Evolutionary conservation across 2,888 invertebrate species (phyloP), one percentile per base, ranked within the genome.

Genomic region (Pachydiplax longipennis): DNA sequence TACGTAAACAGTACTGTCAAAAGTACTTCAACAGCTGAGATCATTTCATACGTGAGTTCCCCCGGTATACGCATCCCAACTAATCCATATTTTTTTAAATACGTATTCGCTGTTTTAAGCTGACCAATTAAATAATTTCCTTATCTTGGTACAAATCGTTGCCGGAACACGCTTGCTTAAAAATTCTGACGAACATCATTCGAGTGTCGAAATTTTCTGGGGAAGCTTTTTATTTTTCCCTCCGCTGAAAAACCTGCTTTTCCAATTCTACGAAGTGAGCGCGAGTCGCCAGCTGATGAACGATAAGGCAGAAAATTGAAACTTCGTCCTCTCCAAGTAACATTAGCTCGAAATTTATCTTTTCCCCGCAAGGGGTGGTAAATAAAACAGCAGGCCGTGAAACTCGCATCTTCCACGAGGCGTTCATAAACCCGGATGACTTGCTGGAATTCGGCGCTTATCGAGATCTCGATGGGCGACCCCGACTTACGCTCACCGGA

Each of bases 381-480:
- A 73, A 73, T 73, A 73, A 25, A 73, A 31, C 73, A 73, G 73
- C 25, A 73, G 73, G 31, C 73, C 73, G 73, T 73, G 25, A 73
- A 73, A 73, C 73, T 73, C 73, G 73, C 73, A 73, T 25, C 73
- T 73, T 73, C 73, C 73, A 65, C 65, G 65, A 65, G 22, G 65
- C 25, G 73, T 73, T 73, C 73, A 73, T 73, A 73, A 73, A 73
- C 73, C 61, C 37, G 61, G 61, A 61, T 31, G 87, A 37, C 65
- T 87, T 37, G 87, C 35, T 22, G 65, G 65, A 87, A 87, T 58
- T 3, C 61, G 87, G 12, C 61, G 35, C 87, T 87, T 87, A 87
- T 87, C 87, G 40, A 15, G 61, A n/a, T 61, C 83, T 35, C 18
- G 81, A 81, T 61, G 53, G 58, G 31, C 83, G 58, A 37, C 83